Percentiles rank a stretch among this genome's conserved stretches.
Conservation (phyloP, 2,797 vertebrate genomes). For the Denticeps clupeoides region DNA sequence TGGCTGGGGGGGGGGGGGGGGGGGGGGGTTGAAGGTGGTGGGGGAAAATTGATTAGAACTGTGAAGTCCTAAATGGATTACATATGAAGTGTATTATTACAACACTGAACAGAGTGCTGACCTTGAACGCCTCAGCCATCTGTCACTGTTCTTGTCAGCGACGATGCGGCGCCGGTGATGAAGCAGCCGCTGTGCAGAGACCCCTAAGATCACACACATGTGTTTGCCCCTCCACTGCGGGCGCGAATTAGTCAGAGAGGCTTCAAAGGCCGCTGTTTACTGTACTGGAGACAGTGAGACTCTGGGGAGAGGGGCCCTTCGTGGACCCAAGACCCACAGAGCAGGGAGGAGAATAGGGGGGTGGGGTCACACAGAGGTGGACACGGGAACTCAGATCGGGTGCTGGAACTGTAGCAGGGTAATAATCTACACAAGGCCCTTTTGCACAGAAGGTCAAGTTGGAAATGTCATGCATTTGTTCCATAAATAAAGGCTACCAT, state of each 20-base stretch:
- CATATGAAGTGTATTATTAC: constrained; percentile 28
- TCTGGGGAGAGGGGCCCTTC: constrained; percentile 17
- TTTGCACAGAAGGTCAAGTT: too few species aligned
- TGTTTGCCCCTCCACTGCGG: constrained; percentile 11
- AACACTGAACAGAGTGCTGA: constrained; percentile 23
- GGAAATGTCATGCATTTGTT: too few species aligned
- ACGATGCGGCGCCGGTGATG: constrained; percentile 13
- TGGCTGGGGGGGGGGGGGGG: not conserved
- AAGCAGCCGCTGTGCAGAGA: constrained; percentile 15
- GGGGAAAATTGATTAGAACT: constrained; percentile 17
- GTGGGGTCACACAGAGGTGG: constrained; percentile 18
- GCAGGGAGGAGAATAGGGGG: constrained; percentile 26
- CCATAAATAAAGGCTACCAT: too few species aligned
- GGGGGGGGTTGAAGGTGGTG: not conserved
- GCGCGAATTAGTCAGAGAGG: constrained; percentile 7
- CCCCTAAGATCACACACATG: constrained; percentile 16
- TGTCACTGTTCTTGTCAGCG: constrained; percentile 25
- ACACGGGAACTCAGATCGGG: constrained; percentile 31
- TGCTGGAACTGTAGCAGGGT: too few species aligned
- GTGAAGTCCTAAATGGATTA: constrained; percentile 31
- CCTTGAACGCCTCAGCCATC: constrained; percentile 22
- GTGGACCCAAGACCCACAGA: too few species aligned
- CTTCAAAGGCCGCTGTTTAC: constrained; percentile 17
- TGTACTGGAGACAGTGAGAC: constrained; percentile 17
- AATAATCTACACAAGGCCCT: too few species aligned